Base-by-base conservation (phyloP, 2,888 invertebrate genomes). In the Andrena flavipes region DNA sequence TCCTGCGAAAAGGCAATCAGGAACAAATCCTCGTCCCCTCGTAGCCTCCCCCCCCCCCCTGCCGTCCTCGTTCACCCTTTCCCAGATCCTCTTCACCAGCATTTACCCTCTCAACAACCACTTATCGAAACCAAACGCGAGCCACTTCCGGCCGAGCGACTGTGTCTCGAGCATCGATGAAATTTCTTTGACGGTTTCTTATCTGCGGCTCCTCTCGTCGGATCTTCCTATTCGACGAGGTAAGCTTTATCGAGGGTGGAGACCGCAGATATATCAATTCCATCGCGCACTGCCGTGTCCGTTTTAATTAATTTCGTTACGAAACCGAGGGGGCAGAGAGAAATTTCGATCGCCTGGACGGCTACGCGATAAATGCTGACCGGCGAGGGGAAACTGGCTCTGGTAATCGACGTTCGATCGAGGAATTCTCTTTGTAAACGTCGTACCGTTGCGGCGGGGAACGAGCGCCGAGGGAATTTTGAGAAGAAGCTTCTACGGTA, bases 91-190 rank as follows among this genome's bases (percentile, higher is more conserved):
- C 84, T 78, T 74, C 70, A 77, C 78, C 84, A 84, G 82, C 87
- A 86, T 90, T 90, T 89, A 88, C 87, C 79, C 82, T 87, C 89
- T 89, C 88, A 87, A 90, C 90, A 87, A 87, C 75, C 89, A 90
- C 89, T 90, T 89, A 89, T 89, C 84, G 86, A 86, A 89, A 90
- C 86, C 89, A 88, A 90, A 90, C 89, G 88, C 88, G 87, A 85
- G 84, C 87, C 87, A 90, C 88, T 90, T 90, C 87, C 89, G 88
- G 86, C 80, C 84, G 84, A 86, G 76, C 80, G 88, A 87, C 82
- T 72, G 77, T 87, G 80, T 87, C 79, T 80, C 80, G 80, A 80
- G 74, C 81, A 82, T 75, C 84, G 83, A 80, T 79, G 82, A 86
- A 84, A 88, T 84, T 85, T 84, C 84, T 79, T 87, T 78, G 74